These are phyloP conservation scores for Drosophila monieri DNA, from an alignment of 2,888 invertebrate species.

Conservation along the genomic window DNA sequence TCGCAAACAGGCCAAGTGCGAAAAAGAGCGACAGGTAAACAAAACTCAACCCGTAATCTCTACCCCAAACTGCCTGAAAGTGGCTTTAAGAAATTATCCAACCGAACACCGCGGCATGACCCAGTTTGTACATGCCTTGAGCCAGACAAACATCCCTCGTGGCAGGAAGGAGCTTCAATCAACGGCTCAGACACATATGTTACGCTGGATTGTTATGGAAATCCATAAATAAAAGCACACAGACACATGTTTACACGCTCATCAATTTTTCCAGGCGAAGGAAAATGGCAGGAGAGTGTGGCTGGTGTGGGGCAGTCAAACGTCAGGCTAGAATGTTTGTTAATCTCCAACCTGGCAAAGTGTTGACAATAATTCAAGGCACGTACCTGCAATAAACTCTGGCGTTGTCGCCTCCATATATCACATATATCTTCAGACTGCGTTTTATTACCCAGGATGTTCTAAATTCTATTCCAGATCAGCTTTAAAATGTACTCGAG, in stretches of 20 bases:
- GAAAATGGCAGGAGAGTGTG: constrained; percentile 12
- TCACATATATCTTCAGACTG: constrained; percentile 19
- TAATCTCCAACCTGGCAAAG: constrained; percentile 60
- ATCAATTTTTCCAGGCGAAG: constrained; percentile 61
- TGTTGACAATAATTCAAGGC: constrained; percentile 73
- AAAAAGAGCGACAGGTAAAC: constrained; percentile 20
- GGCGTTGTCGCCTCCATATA: constrained; percentile 29
- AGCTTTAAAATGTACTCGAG: constrained; percentile 10
- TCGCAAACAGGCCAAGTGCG: neutral
- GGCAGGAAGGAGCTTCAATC: constrained; percentile 61
- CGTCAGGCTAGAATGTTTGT: constrained; percentile 70
- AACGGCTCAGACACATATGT: constrained; percentile 70
- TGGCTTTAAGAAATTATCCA: constrained; percentile 25
- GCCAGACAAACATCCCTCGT: constrained; percentile 10
- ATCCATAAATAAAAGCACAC: constrained; percentile 74
- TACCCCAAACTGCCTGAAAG: constrained; percentile 5
- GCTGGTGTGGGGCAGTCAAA: constrained; percentile 54
- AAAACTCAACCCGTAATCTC: constrained; percentile 17
- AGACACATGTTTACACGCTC: constrained; percentile 77
- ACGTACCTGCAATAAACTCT: constrained; percentile 73
- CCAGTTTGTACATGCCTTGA: constrained; percentile 28
- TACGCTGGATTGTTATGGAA: constrained; percentile 73
- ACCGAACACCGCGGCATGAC: constrained; percentile 17
- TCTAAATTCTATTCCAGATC: constrained; percentile 9
- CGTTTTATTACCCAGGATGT: constrained; percentile 27